Evolutionary conservation across 2,888 invertebrate species (phyloP).

Genomic region (Leptura quadrifasciata): DNA sequence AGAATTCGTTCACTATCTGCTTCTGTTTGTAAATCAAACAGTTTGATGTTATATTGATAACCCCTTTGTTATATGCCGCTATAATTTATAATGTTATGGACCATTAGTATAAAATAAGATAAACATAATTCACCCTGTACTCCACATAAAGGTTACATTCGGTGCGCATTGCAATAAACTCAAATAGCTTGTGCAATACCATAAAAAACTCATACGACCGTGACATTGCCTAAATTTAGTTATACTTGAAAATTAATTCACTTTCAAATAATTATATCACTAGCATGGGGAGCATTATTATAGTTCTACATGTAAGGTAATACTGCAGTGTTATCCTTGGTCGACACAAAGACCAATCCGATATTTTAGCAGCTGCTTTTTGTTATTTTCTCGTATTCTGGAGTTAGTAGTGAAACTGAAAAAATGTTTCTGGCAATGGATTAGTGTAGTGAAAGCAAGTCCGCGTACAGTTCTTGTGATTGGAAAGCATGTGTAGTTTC

Average conservation of each 20-base stretch:
- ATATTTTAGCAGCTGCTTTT: background rate
- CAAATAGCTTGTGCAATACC: background rate
- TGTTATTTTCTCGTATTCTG: background rate
- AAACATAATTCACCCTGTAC: background rate
- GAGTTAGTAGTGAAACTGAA: background rate
- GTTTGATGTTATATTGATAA: too few relatives aligned
- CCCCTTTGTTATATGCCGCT: too few relatives aligned
- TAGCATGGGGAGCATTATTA: background rate
- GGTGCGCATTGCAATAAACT: background rate
- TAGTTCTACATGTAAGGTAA: background rate
- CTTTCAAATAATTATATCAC: conserved; percentile 10
- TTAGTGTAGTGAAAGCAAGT: background rate
- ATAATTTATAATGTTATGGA: too few relatives aligned
- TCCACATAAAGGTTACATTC: background rate
- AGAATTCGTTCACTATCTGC: too few relatives aligned
- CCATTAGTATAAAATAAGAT: background rate
- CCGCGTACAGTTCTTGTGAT: background rate
- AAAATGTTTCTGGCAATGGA: background rate
- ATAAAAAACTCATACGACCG: background rate
- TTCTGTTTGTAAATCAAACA: too few relatives aligned
- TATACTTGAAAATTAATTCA: conserved; percentile 12
- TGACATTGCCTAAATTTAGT: conserved; percentile 13
- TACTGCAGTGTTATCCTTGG: conserved; percentile 6
- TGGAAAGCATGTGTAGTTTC: background rate
- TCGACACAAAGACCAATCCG: background rate